These are phyloP conservation scores for Hyaena hyaena DNA, from an alignment of 2,113 vertebrate species.

Conservation along the genomic window DNA sequence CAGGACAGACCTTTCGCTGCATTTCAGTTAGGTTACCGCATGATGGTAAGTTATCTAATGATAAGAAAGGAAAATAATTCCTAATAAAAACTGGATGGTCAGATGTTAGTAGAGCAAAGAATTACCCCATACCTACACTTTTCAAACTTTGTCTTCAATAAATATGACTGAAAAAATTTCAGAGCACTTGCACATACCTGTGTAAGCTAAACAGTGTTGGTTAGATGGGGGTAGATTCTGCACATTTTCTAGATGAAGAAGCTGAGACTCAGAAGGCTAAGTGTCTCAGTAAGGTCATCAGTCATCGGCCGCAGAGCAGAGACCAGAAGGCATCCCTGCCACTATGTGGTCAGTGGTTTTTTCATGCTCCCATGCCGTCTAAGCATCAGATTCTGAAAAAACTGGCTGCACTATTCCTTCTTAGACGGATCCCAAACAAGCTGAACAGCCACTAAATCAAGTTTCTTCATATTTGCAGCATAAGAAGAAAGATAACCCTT, in stretches of 20 bases:
- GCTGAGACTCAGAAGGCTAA: not conserved
- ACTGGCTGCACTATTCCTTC: not conserved
- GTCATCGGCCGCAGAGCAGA: not conserved
- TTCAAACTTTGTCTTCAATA: not conserved
- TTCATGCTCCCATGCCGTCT: not conserved
- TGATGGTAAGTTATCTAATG: not conserved
- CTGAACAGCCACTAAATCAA: not conserved
- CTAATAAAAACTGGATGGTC: not conserved
- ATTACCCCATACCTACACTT: not conserved
- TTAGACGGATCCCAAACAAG: not conserved
- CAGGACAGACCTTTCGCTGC: not conserved
- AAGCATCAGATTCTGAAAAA: not conserved
- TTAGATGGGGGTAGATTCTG: not conserved
- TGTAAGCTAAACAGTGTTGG: not conserved
- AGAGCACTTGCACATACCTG: not conserved
- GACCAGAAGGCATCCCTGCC: not conserved
- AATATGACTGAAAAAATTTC: not conserved
- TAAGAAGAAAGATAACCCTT: not conserved
- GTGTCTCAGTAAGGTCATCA: not conserved
- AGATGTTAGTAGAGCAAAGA: constrained; percentile 9
- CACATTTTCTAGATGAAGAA: not conserved
- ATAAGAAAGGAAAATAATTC: constrained; percentile 39
- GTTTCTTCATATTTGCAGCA: not conserved
- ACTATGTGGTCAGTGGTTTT: not conserved
- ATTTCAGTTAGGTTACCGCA: not conserved